These are phyloP conservation scores for Bolinopsis microptera DNA, from an alignment of 37 sponge, comb jelly and placozoan species.

Conservation along the genomic window DNA sequence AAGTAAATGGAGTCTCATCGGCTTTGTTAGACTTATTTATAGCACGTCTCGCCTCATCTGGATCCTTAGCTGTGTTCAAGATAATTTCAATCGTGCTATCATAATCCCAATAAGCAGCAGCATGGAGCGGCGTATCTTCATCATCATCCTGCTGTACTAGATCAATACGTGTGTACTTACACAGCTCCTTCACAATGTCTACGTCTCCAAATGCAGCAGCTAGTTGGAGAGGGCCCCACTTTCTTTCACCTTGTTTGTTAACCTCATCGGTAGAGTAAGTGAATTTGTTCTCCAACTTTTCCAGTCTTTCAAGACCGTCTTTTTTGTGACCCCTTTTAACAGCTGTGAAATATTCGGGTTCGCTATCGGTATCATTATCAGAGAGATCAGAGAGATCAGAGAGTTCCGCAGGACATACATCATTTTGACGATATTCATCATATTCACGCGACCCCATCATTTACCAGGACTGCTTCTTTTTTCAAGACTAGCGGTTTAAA, in stretches of 20 bases:
- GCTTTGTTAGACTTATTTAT: neutral
- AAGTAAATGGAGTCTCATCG: conserved; percentile 11
- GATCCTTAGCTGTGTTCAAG: neutral
- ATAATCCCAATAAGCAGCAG: conserved; percentile 20
- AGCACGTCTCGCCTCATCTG: no score
- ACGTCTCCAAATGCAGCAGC: neutral
- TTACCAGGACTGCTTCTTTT: no score
- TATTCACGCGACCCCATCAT: no score
- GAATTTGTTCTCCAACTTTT: neutral
- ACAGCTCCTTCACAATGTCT: neutral
- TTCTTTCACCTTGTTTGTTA: neutral
- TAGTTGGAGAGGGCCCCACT: neutral
- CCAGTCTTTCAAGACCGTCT: no score
- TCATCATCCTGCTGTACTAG: neutral
- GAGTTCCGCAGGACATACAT: no score
- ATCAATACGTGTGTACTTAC: neutral
- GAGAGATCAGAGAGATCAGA: no score
- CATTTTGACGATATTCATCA: no score
- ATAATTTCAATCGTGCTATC: neutral
- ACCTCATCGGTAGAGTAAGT: neutral
- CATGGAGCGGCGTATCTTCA: neutral
- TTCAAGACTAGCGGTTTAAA: no score
- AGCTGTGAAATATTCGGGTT: no score
- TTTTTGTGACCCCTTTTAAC: no score
- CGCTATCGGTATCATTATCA: no score